Percentiles rank a stretch among this genome's conserved stretches.
phyloP scores from a whole-genome alignment of 2,797 vertebrate genomes.

The Rhabdomys pumilio region DNA sequence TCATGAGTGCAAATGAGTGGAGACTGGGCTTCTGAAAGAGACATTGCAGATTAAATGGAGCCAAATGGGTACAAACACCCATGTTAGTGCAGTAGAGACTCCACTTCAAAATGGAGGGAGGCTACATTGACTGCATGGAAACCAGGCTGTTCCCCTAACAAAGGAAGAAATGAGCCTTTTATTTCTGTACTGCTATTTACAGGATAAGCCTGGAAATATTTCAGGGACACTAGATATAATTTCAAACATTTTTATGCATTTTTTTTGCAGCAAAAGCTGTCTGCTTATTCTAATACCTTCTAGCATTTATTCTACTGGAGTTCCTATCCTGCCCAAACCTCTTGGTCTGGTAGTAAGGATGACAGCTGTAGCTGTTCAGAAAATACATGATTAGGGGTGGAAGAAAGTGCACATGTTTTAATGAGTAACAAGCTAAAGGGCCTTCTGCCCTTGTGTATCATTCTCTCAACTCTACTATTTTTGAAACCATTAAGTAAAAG shows the following conservation, averaged over 20 bases:
- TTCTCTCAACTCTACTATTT: not conserved
- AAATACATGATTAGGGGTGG: not conserved
- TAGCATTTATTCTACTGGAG: not conserved
- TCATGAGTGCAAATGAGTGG: not conserved
- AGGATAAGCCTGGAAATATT: not conserved
- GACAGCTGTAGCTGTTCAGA: not conserved
- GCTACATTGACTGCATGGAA: not conserved
- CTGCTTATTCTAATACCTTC: not conserved
- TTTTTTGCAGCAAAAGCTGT: not conserved
- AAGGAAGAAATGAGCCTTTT: not conserved
- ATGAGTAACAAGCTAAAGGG: no score
- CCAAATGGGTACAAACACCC: not conserved
- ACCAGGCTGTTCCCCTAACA: no score
- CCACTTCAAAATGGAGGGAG: not conserved
- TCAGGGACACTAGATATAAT: not conserved
- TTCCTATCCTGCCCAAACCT: not conserved
- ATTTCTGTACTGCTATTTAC: not conserved
- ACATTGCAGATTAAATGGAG: not conserved
- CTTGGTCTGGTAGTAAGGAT: not conserved
- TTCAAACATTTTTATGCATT: not conserved
- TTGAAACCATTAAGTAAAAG: not conserved
- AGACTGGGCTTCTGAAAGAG: not conserved
- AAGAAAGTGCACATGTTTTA: not conserved
- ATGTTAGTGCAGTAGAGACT: not conserved
- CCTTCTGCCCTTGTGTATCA: not conserved